phyloP scores from a whole-genome alignment of 2,113 vertebrate genomes.

The Pseudopodoces humilis region DNA sequence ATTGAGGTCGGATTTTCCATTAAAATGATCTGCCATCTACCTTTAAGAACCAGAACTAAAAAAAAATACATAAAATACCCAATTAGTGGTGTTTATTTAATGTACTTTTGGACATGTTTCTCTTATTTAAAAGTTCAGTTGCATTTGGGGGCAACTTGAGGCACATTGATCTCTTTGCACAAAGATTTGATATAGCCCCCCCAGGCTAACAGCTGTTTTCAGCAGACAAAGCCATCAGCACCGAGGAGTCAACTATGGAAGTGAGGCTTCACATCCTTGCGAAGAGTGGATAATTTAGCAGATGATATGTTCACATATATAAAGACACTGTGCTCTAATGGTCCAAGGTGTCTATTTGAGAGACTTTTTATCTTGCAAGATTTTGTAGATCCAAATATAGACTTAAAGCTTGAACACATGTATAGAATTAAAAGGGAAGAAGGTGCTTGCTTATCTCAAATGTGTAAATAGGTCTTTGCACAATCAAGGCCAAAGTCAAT shows the following conservation, averaged over 20 bases:
- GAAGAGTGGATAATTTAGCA: neutral
- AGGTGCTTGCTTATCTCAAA: conserved; percentile 27
- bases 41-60: neutral
- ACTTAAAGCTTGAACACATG: conserved; percentile 60
- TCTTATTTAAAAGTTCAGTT: neutral
- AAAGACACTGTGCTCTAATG: neutral
- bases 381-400: conserved; percentile 52
- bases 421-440: conserved; percentile 62
- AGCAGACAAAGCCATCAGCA: neutral
- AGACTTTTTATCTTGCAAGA: conserved; percentile 34
- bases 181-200: neutral
- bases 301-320: neutral
- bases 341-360: conserved; percentile 61
- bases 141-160: neutral
- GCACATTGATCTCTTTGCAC: neutral
- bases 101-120: neutral
- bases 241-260: neutral
- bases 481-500: neutral
- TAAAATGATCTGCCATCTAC: neutral
- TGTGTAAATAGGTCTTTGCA: conserved; percentile 65
- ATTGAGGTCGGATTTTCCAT: neutral
- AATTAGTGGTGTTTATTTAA: neutral
- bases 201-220: neutral
- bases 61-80: neutral
- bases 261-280: neutral